These are phyloP conservation scores for Leptatherina wallacei DNA, from an alignment of 2,797 vertebrate genomes.

Conservation along the genomic window DNA sequence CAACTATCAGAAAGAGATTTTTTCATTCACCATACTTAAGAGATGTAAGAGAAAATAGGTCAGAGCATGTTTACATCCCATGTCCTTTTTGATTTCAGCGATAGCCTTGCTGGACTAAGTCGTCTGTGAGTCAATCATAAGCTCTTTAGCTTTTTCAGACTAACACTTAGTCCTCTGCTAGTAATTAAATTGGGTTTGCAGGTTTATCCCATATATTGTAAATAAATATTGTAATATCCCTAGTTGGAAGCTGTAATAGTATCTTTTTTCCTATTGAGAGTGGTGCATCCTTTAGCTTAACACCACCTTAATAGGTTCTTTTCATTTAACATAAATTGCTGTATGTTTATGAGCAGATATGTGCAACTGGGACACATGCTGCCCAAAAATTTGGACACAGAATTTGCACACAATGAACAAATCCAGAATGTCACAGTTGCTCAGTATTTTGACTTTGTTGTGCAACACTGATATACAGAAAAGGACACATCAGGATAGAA, in stretches of 20 bases:
- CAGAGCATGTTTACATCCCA: slow-evolving; percentile 49
- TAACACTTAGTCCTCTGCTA: slow-evolving; percentile 32
- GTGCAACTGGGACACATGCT: not conserved
- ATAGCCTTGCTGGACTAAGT: slow-evolving; percentile 14
- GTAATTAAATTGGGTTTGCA: slow-evolving; percentile 13
- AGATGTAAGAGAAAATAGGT: slow-evolving; percentile 55
- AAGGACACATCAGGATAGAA: not conserved
- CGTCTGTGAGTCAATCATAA: slow-evolving; percentile 37
- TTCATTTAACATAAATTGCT: not conserved
- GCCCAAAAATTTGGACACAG: not conserved
- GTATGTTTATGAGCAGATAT: slow-evolving; percentile 6
- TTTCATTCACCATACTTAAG: not conserved
- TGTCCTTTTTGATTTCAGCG: slow-evolving; percentile 47
- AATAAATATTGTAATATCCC: slow-evolving; percentile 30
- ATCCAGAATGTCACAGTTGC: no score
- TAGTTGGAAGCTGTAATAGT: slow-evolving; percentile 18
- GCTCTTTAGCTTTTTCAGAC: slow-evolving; percentile 55
- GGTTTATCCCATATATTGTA: slow-evolving; percentile 18
- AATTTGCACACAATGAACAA: not conserved
- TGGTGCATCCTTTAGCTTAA: no score
- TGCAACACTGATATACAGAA: not conserved
- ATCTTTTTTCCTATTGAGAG: not conserved
- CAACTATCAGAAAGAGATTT: slow-evolving; percentile 17
- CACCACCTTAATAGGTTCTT: no score
- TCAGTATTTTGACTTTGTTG: not conserved